These are phyloP conservation scores for Gracilinanus agilis DNA, from an alignment of 2,113 vertebrate species.

Conservation along the genomic window DNA sequence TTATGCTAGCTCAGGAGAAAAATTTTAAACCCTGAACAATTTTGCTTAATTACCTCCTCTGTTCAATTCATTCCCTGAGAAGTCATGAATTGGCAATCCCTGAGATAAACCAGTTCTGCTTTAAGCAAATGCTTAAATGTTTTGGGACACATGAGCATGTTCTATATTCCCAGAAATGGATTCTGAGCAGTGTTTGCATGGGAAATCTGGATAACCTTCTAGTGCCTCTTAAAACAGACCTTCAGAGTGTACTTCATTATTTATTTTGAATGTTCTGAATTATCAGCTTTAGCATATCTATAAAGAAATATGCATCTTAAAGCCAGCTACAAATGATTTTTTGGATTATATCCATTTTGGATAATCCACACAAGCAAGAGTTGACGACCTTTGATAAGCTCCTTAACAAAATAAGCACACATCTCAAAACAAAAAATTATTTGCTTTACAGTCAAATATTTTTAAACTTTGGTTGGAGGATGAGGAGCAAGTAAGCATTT, in stretches of 20 bases:
- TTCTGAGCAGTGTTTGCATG: neutral
- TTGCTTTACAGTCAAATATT: no score
- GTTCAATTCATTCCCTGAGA: neutral
- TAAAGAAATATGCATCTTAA: neutral
- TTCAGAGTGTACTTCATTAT: neutral
- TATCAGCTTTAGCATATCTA: neutral
- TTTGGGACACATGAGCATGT: neutral
- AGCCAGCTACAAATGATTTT: neutral
- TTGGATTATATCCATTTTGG: neutral
- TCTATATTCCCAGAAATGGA: neutral
- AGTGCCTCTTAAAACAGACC: neutral
- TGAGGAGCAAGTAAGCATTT: neutral
- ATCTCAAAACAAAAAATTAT: neutral
- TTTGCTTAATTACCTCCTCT: neutral
- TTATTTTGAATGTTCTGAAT: conserved; percentile 6
- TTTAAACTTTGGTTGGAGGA: neutral
- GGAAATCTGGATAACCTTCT: neutral
- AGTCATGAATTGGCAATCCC: neutral
- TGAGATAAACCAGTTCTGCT: neutral
- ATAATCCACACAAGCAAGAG: neutral
- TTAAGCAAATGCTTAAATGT: neutral
- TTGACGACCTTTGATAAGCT: neutral
- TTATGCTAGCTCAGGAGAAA: neutral
- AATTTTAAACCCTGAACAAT: neutral
- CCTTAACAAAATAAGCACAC: neutral